These are phyloP conservation scores for Oceanodroma leucorhoa DNA, from an alignment of 2,797 vertebrate genomes.

Conservation along the genomic window DNA sequence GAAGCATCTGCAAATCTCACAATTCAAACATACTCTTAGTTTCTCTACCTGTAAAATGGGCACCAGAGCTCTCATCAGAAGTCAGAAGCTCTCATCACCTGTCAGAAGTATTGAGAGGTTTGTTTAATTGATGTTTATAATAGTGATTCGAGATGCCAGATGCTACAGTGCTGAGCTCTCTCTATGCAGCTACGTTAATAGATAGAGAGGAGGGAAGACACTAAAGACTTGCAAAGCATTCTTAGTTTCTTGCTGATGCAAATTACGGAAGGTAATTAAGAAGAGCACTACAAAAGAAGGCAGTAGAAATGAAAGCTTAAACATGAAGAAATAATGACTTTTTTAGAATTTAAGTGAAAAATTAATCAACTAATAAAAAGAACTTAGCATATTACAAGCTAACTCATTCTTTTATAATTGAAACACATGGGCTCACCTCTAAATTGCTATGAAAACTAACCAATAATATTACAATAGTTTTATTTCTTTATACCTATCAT, in stretches of 20 bases:
- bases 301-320: conserved; percentile 16
- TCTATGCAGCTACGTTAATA: conserved; percentile 2
- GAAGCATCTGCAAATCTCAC: background rate
- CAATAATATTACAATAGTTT: conserved; percentile 29
- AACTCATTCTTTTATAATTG: conserved; percentile 13
- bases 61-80: background rate
- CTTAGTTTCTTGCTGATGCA: conserved; percentile 47
- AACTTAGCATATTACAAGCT: conserved; percentile 26
- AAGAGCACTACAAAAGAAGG: conserved; percentile 41
- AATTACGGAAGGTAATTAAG: conserved; percentile 60
- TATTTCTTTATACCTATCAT: conserved; percentile 38
- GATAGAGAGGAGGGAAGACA: conserved; percentile 33
- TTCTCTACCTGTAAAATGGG: background rate
- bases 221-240: conserved; percentile 42
- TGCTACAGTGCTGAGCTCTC: background rate
- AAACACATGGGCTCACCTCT: conserved; percentile 26
- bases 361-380: conserved; percentile 65
- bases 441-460: conserved; percentile 49
- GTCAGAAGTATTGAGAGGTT: conserved; percentile 24
- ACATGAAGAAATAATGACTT: conserved; percentile 29
- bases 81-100: conserved; percentile 27
- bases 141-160: conserved; percentile 27
- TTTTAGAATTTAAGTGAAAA: conserved; percentile 53
- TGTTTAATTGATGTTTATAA: conserved; percentile 50
- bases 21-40: background rate